Percentiles rank a stretch among this genome's conserved stretches.
phyloP scores from a whole-genome alignment of 2,113 vertebrate genomes.

The Hypomesus transpacificus region DNA sequence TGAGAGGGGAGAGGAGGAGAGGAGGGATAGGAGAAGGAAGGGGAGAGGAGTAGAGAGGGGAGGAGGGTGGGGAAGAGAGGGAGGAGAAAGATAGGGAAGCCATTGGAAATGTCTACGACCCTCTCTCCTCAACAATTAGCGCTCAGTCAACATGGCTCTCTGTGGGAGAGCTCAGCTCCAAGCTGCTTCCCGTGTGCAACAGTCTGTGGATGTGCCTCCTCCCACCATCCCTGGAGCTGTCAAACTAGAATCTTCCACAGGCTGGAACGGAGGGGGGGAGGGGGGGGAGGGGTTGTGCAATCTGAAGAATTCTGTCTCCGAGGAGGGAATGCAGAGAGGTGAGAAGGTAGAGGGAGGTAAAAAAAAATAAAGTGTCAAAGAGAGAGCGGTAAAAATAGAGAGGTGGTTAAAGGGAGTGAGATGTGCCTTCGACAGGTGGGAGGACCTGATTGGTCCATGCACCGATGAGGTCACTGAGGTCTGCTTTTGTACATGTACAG shows the following conservation, averaged over 20 bases:
- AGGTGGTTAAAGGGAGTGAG: not conserved
- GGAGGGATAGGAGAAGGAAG: not conserved
- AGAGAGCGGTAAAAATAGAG: not conserved
- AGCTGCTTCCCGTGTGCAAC: constrained; percentile 28
- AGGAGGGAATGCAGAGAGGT: not conserved
- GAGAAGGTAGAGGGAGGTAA: not conserved
- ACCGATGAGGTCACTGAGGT: too few relatives aligned
- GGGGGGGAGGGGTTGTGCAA: constrained; percentile 38
- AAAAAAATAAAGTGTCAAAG: not conserved
- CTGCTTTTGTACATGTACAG: too few relatives aligned
- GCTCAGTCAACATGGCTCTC: not conserved
- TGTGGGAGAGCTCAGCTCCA: constrained; percentile 8
- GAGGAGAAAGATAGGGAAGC: not conserved
- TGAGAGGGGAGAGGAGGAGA: too few relatives aligned
- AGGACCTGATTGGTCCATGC: too few relatives aligned
- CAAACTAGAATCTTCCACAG: constrained; percentile 59
- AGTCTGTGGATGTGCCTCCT: constrained; percentile 48
- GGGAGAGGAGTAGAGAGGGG: not conserved
- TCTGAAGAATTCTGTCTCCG: not conserved
- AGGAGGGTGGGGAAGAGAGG: not conserved
- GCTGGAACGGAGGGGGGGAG: constrained; percentile 33
- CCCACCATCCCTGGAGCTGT: constrained; percentile 59
- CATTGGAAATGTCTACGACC: too few relatives aligned
- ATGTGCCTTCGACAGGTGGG: not conserved
- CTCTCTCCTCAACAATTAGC: too few relatives aligned